Percentiles rank a stretch among this genome's conserved stretches.
Conservation (phyloP, 2,113 vertebrate species). For the Cyprinus carpio region DNA sequence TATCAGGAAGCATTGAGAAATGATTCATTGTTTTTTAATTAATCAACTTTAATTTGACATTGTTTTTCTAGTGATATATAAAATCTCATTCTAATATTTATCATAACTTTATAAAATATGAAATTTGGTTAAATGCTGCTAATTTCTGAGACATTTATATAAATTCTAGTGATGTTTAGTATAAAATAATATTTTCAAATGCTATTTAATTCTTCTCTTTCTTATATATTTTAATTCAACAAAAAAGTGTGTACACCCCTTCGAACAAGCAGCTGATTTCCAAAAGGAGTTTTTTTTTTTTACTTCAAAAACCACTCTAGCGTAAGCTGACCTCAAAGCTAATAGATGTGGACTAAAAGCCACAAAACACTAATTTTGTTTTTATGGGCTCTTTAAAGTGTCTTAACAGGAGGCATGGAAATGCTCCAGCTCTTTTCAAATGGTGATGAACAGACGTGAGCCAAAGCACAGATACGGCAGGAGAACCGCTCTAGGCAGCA, state of each 20-base stretch:
- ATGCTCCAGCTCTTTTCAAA: constrained; percentile 2
- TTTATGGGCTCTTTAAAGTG: neutral
- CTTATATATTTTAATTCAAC: neutral
- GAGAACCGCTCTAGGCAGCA: neutral
- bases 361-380: neutral
- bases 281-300: neutral
- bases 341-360: neutral
- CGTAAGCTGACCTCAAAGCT: neutral
- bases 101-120: no score
- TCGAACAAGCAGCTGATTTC: neutral
- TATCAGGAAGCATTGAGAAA: no score
- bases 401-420: neutral
- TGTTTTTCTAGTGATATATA: no score
- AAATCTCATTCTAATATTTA: no score
- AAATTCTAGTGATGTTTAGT: no score
- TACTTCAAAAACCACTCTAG: neutral
- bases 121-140: no score
- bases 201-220: no score
- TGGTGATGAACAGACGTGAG: constrained; percentile 23
- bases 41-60: no score
- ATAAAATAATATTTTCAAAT: no score
- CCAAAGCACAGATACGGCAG: neutral
- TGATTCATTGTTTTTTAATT: no score
- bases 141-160: no score
- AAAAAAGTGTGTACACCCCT: neutral